Conservation (phyloP, 2,113 vertebrate species). For the Hepsetus odoe region DNA sequence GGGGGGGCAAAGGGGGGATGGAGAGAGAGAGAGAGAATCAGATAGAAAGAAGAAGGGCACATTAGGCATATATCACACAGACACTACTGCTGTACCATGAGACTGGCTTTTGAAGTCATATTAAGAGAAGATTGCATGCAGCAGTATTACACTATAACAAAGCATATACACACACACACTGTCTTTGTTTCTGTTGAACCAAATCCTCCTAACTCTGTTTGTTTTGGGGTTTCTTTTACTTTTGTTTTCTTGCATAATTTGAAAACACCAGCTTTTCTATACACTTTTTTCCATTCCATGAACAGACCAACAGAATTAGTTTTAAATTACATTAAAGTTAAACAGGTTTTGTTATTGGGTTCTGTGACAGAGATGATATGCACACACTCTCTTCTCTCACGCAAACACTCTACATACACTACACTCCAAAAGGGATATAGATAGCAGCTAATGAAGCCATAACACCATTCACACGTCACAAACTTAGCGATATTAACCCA, state of each 20-base stretch:
- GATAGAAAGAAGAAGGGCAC: background rate
- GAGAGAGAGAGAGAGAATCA: background rate
- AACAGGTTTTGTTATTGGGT: background rate
- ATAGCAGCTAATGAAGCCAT: background rate
- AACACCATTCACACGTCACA: background rate
- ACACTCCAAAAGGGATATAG: background rate
- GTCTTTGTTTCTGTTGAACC: too few species aligned
- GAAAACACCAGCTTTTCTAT: too few species aligned
- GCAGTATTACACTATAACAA: background rate
- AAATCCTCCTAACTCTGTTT: too few species aligned
- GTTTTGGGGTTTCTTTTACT: too few species aligned
- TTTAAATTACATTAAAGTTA: too few species aligned
- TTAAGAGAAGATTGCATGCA: background rate
- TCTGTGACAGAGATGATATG: background rate
- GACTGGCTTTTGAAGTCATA: background rate
- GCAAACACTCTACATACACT: too few species aligned
- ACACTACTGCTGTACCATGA: background rate
- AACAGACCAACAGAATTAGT: too few species aligned
- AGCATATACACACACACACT: background rate
- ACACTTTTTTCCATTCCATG: too few species aligned
- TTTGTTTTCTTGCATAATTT: too few species aligned
- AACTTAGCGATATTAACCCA: background rate
- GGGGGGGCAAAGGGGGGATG: background rate
- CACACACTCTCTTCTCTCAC: constrained; percentile 9
- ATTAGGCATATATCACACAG: constrained; percentile 10